A percentile compares a stretch with the other conserved stretches of the same genome.
Evolutionary conservation across 2,113 vertebrate species (phyloP).

Genomic region (Thalassoma bifasciatum): DNA sequence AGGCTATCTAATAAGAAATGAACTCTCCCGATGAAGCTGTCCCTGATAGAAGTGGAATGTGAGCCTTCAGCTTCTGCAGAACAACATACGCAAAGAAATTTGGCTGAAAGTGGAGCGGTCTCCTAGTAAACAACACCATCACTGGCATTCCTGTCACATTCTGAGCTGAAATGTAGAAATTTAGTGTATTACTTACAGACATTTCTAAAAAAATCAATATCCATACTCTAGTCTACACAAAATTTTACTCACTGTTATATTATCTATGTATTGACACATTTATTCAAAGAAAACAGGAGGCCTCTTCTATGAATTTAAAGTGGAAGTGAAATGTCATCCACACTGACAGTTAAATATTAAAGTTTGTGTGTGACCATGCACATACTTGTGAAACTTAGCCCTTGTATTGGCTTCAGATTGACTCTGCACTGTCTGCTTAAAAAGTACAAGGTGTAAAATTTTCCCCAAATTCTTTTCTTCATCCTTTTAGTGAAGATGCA

Average conservation of each 20-base stretch:
- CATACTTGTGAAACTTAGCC: too few relatives aligned
- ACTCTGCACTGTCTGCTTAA: too few relatives aligned
- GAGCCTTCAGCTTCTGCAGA: neutral
- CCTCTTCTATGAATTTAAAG: neutral
- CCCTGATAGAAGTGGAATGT: conserved; percentile 27
- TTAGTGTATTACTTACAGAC: neutral
- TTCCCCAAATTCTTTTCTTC: too few relatives aligned
- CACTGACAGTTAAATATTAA: too few relatives aligned
- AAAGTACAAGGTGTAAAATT: too few relatives aligned
- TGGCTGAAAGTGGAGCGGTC: conserved; percentile 23
- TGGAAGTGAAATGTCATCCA: too few relatives aligned
- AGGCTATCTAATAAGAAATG: conserved; percentile 21
- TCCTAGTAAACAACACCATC: neutral
- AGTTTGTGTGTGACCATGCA: too few relatives aligned
- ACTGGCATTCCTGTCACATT: neutral
- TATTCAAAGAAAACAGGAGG: neutral
- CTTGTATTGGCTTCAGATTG: too few relatives aligned
- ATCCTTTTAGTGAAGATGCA: too few relatives aligned
- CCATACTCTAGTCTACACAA: neutral
- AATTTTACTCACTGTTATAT: neutral
- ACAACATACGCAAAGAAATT: neutral
- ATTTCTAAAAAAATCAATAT: conserved; percentile 4
- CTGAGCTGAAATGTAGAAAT: neutral
- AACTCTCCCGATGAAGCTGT: conserved; percentile 20
- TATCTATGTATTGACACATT: neutral